A percentile compares a stretch with the other conserved stretches of the same genome.
These are phyloP conservation scores for Sitophilus oryzae DNA, from an alignment of 1,140 invertebrate genomes.

Conservation along the genomic window DNA sequence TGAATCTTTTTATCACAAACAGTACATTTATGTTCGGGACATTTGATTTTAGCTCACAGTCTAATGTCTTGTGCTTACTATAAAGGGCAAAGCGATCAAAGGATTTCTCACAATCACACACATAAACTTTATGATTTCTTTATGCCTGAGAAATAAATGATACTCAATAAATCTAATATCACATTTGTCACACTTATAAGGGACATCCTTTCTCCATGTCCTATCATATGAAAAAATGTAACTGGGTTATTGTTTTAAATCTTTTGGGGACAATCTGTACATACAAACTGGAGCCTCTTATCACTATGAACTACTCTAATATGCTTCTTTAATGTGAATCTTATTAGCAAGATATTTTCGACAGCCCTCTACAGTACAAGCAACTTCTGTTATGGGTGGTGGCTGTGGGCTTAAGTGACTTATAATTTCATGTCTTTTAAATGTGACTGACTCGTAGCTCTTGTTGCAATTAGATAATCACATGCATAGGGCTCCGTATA, in stretches of 20 bases:
- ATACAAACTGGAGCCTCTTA: slow-evolving; percentile 3
- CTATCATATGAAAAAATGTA: slow-evolving; percentile 9
- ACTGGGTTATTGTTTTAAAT: slow-evolving; percentile 11
- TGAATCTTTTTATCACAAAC: slow-evolving; percentile 4
- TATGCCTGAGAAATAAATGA: slow-evolving; percentile 13
- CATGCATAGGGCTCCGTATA: slow-evolving; percentile 4
- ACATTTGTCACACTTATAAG: slow-evolving; percentile 12
- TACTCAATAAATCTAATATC: slow-evolving; percentile 2
- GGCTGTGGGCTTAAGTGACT: not conserved
- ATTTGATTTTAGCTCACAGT: no score
- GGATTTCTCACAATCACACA: slow-evolving; percentile 11
- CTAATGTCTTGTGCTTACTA: no score
- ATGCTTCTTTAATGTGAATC: slow-evolving; percentile 18
- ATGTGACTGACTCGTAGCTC: slow-evolving; percentile 17
- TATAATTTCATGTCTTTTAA: slow-evolving; percentile 11
- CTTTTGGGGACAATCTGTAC: slow-evolving; percentile 3
- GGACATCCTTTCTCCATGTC: slow-evolving; percentile 3
- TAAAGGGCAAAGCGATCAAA: no score
- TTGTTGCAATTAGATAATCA: slow-evolving; percentile 12
- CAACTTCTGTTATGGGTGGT: not conserved
- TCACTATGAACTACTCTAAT: not conserved
- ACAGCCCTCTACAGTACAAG: slow-evolving; percentile 7
- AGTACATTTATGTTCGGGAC: slow-evolving; percentile 9
- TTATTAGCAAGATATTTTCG: slow-evolving; percentile 10
- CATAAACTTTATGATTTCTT: slow-evolving; percentile 8